These are phyloP conservation scores for Melinaea marsaeus DNA, from an alignment of 2,888 invertebrate species.

Conservation along the genomic window DNA sequence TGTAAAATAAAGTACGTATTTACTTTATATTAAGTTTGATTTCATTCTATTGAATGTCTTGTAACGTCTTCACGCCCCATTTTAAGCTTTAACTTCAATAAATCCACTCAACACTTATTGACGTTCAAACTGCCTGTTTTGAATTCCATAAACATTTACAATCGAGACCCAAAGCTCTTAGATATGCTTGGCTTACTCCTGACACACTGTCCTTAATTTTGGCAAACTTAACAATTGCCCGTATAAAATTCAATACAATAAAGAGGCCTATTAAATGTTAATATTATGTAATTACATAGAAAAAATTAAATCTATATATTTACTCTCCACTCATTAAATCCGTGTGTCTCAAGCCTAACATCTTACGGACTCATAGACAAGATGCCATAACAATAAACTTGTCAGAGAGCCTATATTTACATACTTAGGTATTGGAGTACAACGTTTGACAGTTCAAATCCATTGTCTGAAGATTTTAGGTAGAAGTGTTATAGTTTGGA, in stretches of 20 bases:
- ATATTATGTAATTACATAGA: neutral
- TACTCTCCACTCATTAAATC: slow-evolving; percentile 15
- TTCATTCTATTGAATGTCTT: neutral
- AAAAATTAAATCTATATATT: neutral
- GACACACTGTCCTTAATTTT: slow-evolving; percentile 38
- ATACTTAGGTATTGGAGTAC: slow-evolving; percentile 56
- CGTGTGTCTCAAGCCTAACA: slow-evolving; percentile 43
- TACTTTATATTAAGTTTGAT: no score
- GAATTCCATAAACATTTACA: slow-evolving; percentile 70
- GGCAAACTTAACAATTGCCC: slow-evolving; percentile 7
- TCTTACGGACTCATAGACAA: slow-evolving; percentile 59
- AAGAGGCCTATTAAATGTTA: neutral
- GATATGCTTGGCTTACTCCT: slow-evolving; percentile 56
- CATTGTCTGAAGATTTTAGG: slow-evolving; percentile 32
- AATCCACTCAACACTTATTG: slow-evolving; percentile 59
- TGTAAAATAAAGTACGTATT: neutral
- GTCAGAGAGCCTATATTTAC: slow-evolving; percentile 59
- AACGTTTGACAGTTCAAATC: slow-evolving; percentile 71
- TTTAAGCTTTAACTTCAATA: slow-evolving; percentile 48
- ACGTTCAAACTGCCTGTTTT: slow-evolving; percentile 69
- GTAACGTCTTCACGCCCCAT: slow-evolving; percentile 7
- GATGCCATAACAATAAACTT: slow-evolving; percentile 72
- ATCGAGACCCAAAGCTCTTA: slow-evolving; percentile 67
- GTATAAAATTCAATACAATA: neutral
- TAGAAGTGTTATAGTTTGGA: slow-evolving; percentile 25